These are phyloP conservation scores for Troides helena DNA, from an alignment of 2,888 invertebrate genomes.

Conservation along the genomic window DNA sequence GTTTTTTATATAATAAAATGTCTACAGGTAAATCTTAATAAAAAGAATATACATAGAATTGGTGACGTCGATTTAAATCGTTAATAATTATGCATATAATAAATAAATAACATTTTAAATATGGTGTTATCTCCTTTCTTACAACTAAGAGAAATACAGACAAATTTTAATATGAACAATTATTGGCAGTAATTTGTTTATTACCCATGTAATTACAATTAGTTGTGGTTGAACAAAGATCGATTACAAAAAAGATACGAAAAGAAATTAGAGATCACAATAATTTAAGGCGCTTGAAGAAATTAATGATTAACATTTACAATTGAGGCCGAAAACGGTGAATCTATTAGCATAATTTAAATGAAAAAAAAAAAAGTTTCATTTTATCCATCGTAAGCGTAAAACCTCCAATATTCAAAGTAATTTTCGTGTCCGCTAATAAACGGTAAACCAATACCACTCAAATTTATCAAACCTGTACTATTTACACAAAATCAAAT, in stretches of 20 bases:
- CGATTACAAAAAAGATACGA: not conserved
- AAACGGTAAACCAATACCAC: not conserved
- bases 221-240: not conserved
- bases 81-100: no score
- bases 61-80: no score
- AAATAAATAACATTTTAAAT: no score
- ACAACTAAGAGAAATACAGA: no score
- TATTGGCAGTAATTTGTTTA: no score
- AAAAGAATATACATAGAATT: no score
- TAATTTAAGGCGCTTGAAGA: not conserved
- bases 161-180: no score
- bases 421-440: not conserved
- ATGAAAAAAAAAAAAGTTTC: not conserved
- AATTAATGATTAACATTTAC: slow-evolving; percentile 21
- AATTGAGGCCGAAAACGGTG: slow-evolving; percentile 15
- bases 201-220: not conserved
- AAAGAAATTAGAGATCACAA: not conserved
- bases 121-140: no score
- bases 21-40: no score
- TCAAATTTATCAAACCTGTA: not conserved
- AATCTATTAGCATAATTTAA: slow-evolving; percentile 23
- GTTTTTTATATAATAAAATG: no score
- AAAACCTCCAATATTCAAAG: not conserved
- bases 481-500: not conserved
- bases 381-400: not conserved